Percentiles rank a stretch among this genome's conserved stretches.
phyloP scores from a whole-genome alignment of 2,888 invertebrate genomes.

The Prosopocoilus inquinatus region DNA sequence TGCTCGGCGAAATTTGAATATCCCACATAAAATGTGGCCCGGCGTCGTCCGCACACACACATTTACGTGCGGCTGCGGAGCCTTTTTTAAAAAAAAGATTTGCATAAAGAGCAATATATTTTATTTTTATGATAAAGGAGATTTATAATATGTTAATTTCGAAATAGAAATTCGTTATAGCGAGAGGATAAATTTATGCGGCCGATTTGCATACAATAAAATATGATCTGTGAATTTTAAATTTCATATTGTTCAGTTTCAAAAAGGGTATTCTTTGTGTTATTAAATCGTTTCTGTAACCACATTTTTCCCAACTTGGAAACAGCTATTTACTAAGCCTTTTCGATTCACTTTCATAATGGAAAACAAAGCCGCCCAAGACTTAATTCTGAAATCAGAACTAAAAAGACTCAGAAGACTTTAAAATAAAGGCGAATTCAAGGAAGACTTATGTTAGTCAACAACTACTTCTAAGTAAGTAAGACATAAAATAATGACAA shows the following conservation, averaged over 20 bases:
- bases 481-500: too few relatives aligned
- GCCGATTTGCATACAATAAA: constrained; percentile 46
- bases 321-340: too few relatives aligned
- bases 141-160: constrained; percentile 45
- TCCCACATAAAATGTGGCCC: background rate
- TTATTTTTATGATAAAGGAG: constrained; percentile 29
- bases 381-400: too few relatives aligned
- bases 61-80: constrained; percentile 2
- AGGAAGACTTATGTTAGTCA: too few relatives aligned
- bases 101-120: constrained; percentile 28
- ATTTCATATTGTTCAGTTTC: constrained; percentile 37
- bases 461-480: too few relatives aligned
- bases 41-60: too few relatives aligned
- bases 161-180: constrained; percentile 48
- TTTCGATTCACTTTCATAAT: too few relatives aligned
- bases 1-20: background rate
- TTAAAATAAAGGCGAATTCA: too few relatives aligned
- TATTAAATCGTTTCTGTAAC: too few relatives aligned
- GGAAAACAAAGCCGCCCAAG: too few relatives aligned
- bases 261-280: background rate
- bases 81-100: constrained; percentile 26
- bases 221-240: constrained; percentile 46
- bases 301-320: too few relatives aligned
- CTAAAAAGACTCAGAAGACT: too few relatives aligned
- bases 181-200: constrained; percentile 40